Base-by-base conservation (phyloP, 92 coral and sea anemone species). In the Zoanthus sansibaricus region DNA sequence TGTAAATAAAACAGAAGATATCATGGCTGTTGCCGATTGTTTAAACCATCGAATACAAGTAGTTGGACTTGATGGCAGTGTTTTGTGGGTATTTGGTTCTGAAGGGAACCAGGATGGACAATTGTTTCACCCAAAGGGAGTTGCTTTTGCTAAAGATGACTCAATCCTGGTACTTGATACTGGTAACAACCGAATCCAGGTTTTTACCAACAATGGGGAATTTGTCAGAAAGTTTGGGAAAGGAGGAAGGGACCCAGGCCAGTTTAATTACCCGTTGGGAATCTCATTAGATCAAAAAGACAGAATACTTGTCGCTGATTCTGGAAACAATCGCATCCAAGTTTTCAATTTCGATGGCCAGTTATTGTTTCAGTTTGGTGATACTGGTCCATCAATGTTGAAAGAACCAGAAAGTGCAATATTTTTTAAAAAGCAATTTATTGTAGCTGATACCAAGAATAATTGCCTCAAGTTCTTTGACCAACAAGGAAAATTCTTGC, bases 391-490 rank as follows among this genome's bases (percentile, higher is more conserved):
- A 16, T 86, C 62, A 71, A 90, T 86, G 32, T 52, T 90, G 17
- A 86, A 66, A 16, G 61, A 56, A 21, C 92, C 92, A 16, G 87
- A 78, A 66, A 76, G 86, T 62, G 90, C 77, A 30, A 56, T 86
- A 37, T 90, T 67, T 42, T 56, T 77, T 32, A 90, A 82, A 42
- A 80, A 82, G 54, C 70, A 86, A 8, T 79, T 86, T 66, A 72
- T 90, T 78, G 92, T 90, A n/a, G 89, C 92, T 14, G 92, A 90
- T 74, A 77, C 90, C 32, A 66, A 67, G 32, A 86, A 79, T 51
- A 67, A 90, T 54, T 69, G 83, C 73, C 54, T 90, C 32, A 86
- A 79, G 78, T 68, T 86, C 62, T 90, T 78, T 59, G 88, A 78
- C 3, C 83, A 85, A 9, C 86, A 90, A 30, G 90, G 90, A 20